Percentiles rank a stretch among this genome's conserved stretches.
phyloP scores from a whole-genome alignment of 2,888 invertebrate genomes.

The Epirrhoe tristata region DNA sequence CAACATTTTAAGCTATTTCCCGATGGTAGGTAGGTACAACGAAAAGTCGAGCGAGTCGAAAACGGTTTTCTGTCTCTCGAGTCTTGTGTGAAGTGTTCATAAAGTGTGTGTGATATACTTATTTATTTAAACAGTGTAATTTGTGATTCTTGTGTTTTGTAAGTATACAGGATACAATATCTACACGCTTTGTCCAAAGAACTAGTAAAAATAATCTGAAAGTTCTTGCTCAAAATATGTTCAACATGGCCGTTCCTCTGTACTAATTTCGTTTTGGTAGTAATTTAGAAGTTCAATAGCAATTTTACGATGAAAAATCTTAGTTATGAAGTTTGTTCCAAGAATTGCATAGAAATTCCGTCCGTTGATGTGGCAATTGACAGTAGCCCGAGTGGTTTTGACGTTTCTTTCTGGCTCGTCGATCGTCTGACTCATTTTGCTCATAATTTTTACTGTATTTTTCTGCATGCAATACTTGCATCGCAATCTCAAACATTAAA shows the following conservation, averaged over 20 bases:
- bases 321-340: background rate
- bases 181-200: conserved; percentile 16
- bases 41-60: conserved; percentile 50
- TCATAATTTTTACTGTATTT: conserved; percentile 28
- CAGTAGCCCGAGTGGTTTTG: conserved; percentile 73
- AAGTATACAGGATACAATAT: conserved; percentile 59
- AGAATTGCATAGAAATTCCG: conserved; percentile 42
- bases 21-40: conserved; percentile 24
- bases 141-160: conserved; percentile 75
- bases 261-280: conserved; percentile 52
- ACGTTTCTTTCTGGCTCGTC: conserved; percentile 66
- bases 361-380: conserved; percentile 83
- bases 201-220: conserved; percentile 36
- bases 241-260: conserved; percentile 83
- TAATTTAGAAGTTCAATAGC: conserved; percentile 17
- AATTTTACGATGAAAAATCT: background rate
- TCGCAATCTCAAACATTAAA: conserved; percentile 2
- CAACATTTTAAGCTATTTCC: conserved; percentile 15
- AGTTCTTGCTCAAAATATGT: conserved; percentile 61
- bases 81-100: conserved; percentile 80
- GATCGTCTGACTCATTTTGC: conserved; percentile 70
- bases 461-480: conserved; percentile 44
- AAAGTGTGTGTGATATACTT: conserved; percentile 75
- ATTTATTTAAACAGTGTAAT: conserved; percentile 61
- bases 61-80: conserved; percentile 82